Conservation (phyloP, 2,888 invertebrate species). For the Agrochola circellaris region DNA sequence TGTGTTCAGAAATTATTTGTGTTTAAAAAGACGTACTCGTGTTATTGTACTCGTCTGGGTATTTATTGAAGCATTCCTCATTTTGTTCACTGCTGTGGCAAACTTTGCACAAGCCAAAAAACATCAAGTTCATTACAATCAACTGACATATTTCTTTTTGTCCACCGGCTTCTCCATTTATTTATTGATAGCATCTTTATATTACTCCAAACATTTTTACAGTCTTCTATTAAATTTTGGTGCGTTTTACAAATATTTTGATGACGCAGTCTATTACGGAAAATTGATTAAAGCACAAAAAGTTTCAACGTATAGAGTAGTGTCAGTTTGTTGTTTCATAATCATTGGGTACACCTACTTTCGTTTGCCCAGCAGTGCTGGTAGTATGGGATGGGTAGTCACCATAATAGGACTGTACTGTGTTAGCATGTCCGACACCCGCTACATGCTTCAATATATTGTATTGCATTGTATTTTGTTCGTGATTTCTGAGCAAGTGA, state of each 20-base stretch:
- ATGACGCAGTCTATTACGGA: constrained; percentile 34
- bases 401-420: constrained; percentile 25
- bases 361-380: background rate
- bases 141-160: constrained; percentile 35
- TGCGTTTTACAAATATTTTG: constrained; percentile 21
- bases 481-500: constrained; percentile 70
- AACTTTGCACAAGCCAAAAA: background rate
- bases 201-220: constrained; percentile 44
- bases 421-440: constrained; percentile 56
- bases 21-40: constrained; percentile 42
- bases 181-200: constrained; percentile 37
- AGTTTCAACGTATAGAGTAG: constrained; percentile 4
- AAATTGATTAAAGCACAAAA: constrained; percentile 45
- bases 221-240: constrained; percentile 50
- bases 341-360: background rate
- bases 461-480: constrained; percentile 62
- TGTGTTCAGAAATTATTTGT: constrained; percentile 65
- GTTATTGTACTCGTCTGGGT: constrained; percentile 40
- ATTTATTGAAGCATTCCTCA: constrained; percentile 7
- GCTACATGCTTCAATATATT: constrained; percentile 67
- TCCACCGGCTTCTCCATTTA: constrained; percentile 49
- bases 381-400: constrained; percentile 3
- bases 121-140: background rate
- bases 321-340: constrained; percentile 2
- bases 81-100: background rate